phyloP scores from a whole-genome alignment of 2,113 vertebrate genomes.

The Coracopsis vasa region DNA sequence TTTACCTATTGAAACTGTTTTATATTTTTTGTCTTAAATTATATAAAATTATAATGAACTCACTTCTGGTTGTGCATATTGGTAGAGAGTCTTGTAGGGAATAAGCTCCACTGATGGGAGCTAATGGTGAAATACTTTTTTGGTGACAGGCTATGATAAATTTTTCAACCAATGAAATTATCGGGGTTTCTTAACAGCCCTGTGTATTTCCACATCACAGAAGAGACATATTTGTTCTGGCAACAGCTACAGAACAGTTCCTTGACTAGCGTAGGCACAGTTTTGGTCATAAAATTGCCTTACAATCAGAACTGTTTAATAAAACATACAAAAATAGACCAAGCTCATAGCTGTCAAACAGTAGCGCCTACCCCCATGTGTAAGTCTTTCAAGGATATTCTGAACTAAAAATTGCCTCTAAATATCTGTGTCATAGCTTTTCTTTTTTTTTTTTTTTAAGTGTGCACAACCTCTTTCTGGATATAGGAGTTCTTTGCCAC shows the following conservation, averaged over 20 bases:
- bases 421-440: neutral
- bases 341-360: neutral
- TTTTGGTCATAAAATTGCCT: neutral
- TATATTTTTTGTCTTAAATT: neutral
- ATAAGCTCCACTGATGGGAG: neutral
- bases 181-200: neutral
- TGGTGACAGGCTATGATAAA: neutral
- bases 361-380: neutral
- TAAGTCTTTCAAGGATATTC: neutral
- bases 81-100: neutral
- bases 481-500: neutral
- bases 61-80: rapidly evolving
- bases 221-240: neutral
- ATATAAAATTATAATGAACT: neutral
- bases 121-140: neutral
- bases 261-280: neutral
- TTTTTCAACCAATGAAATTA: neutral
- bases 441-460: neutral
- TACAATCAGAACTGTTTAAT: neutral
- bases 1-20: neutral
- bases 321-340: neutral
- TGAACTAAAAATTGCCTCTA: neutral
- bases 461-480: neutral
- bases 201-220: neutral
- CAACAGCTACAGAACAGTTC: neutral